A percentile compares a stretch with the other conserved stretches of the same genome.
phyloP scores from a whole-genome alignment of 2,113 vertebrate genomes.

The Coreoperca whiteheadi region DNA sequence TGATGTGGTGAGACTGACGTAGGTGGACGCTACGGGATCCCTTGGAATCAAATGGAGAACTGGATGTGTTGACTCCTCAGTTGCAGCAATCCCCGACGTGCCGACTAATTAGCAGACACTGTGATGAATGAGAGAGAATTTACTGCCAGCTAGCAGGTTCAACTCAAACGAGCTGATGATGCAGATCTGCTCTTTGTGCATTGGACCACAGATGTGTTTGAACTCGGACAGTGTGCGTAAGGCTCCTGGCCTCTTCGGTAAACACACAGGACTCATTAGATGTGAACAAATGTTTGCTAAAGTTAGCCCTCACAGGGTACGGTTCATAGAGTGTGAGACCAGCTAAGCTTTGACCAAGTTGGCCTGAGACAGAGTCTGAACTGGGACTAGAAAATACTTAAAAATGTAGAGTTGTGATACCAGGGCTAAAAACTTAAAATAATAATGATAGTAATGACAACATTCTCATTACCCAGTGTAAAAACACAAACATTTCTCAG shows the following conservation, averaged over 20 bases:
- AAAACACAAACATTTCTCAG: too few species aligned
- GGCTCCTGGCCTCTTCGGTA: conserved; percentile 25
- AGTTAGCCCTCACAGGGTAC: conserved; percentile 16
- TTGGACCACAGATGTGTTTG: conserved; percentile 30
- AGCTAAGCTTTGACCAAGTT: not conserved
- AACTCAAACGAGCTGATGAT: conserved; percentile 53
- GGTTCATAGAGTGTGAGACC: not conserved
- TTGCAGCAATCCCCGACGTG: conserved; percentile 44
- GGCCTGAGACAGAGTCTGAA: not conserved
- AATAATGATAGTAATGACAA: too few species aligned
- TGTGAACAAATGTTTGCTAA: conserved; percentile 41
- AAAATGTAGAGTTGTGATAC: too few species aligned
- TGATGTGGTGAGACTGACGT: not conserved
- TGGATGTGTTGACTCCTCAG: conserved; percentile 49
- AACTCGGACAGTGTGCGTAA: conserved; percentile 3
- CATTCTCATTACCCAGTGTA: too few species aligned
- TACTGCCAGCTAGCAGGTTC: conserved; percentile 39
- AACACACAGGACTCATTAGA: conserved; percentile 54
- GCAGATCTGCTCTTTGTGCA: conserved; percentile 46
- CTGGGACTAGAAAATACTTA: not conserved
- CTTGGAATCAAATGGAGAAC: conserved; percentile 8
- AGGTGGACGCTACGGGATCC: not conserved
- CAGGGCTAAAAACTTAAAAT: too few species aligned
- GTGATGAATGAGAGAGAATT: conserved; percentile 62
- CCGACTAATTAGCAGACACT: conserved; percentile 61